Conservation (phyloP, 2,113 vertebrate genomes). For the Polypterus senegalus region DNA sequence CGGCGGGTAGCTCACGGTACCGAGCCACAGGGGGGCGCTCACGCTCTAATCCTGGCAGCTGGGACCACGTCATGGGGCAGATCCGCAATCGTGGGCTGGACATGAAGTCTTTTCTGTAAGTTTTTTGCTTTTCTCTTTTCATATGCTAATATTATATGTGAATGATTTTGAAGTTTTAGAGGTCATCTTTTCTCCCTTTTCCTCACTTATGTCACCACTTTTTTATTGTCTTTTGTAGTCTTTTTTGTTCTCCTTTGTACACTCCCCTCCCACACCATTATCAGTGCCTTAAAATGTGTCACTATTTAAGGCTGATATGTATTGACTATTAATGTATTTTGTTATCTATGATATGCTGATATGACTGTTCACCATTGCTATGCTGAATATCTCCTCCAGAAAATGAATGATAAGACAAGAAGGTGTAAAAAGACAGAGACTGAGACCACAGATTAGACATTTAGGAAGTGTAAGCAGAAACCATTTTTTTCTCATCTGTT, state of each 20-base stretch:
- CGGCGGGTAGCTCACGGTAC: constrained; percentile 60
- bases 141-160: background rate
- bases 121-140: constrained; percentile 25
- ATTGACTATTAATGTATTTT: too few relatives aligned
- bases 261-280: background rate
- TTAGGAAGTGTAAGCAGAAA: too few relatives aligned
- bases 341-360: too few relatives aligned
- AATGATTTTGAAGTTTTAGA: too few relatives aligned
- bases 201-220: background rate
- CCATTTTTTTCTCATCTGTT: too few relatives aligned
- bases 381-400: too few relatives aligned
- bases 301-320: too few relatives aligned
- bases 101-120: constrained; percentile 98
- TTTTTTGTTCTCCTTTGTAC: background rate
- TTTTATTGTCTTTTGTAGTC: background rate
- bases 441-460: too few relatives aligned
- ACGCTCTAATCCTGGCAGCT: constrained; percentile 79
- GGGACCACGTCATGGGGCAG: constrained; percentile 96
- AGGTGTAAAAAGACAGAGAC: too few relatives aligned
- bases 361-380: too few relatives aligned
- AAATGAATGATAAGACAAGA: too few relatives aligned
- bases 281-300: too few relatives aligned
- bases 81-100: constrained; percentile 92
- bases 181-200: background rate
- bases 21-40: constrained; percentile 61